Conservation (phyloP, 2,888 invertebrate genomes). For the Alsophila aescularia region DNA sequence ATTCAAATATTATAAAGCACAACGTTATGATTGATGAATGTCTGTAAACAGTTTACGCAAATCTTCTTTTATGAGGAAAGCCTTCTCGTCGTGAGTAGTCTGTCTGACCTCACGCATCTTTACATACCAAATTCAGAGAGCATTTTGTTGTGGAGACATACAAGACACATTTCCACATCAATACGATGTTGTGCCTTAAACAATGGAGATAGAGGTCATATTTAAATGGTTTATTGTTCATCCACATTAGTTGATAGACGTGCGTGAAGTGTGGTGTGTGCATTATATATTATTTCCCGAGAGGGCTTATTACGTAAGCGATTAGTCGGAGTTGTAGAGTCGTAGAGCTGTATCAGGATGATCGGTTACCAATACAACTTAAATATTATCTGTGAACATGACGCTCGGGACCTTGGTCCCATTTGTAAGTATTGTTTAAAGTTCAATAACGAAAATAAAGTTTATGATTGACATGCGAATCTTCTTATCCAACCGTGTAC, state of each 20-base stretch:
- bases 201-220: constrained; percentile 24
- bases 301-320: constrained; percentile 52
- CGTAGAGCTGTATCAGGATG: constrained; percentile 2
- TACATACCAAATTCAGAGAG: constrained; percentile 65
- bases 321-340: constrained; percentile 36
- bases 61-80: constrained; percentile 33
- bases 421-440: constrained; percentile 25
- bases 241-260: constrained; percentile 47
- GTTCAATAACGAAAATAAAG: constrained; percentile 19
- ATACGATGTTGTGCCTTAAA: constrained; percentile 24
- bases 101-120: constrained; percentile 72
- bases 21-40: constrained; percentile 55
- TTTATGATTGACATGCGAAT: constrained; percentile 26
- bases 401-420: constrained; percentile 24
- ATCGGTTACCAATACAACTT: constrained; percentile 21
- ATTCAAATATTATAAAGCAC: constrained; percentile 17
- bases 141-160: constrained; percentile 56
- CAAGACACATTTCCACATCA: constrained; percentile 56
- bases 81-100: constrained; percentile 53
- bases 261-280: constrained; percentile 69
- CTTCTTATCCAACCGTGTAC: constrained; percentile 2
- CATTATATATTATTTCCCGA: constrained; percentile 55
- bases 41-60: constrained; percentile 36
- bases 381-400: constrained; percentile 18
- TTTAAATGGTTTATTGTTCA: constrained; percentile 14